A percentile compares a stretch with the other conserved stretches of the same genome.
phyloP scores from a whole-genome alignment of 2,888 invertebrate genomes.

The Azorinus chamasolen region DNA sequence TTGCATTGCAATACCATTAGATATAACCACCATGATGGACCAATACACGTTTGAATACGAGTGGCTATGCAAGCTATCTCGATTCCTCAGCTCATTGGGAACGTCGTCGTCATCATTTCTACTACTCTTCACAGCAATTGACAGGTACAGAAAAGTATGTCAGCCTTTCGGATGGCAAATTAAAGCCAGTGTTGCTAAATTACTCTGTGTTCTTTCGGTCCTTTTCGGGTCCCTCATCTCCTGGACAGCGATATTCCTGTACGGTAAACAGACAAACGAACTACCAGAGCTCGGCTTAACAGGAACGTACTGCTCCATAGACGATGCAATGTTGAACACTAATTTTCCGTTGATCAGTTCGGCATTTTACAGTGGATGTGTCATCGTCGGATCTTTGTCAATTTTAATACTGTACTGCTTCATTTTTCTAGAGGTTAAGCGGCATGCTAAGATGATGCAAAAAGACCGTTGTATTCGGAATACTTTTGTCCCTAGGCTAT shows the following conservation, averaged over 20 bases:
- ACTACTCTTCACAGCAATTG: conserved; percentile 65
- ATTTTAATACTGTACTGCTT: conserved; percentile 63
- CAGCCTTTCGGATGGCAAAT: conserved; percentile 72
- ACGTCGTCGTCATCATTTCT: conserved; percentile 58
- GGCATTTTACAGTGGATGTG: conserved; percentile 37
- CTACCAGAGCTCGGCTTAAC: conserved; percentile 35
- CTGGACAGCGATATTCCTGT: conserved; percentile 59
- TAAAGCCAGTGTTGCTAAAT: conserved; percentile 57
- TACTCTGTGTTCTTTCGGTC: conserved; percentile 48
- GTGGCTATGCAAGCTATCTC: conserved; percentile 61
- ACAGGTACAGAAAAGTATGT: conserved; percentile 75
- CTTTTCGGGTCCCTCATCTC: conserved; percentile 43
- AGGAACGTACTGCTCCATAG: conserved; percentile 71
- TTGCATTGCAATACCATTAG: conserved; percentile 64
- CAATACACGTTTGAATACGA: conserved; percentile 60
- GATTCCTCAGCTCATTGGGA: conserved; percentile 59
- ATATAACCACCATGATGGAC: conserved; percentile 53
- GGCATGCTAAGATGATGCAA: conserved; percentile 41
- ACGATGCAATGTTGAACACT: conserved; percentile 59
- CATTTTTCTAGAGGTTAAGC: conserved; percentile 60
- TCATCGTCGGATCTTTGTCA: conserved; percentile 47
- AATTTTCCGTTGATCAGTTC: conserved; percentile 61
- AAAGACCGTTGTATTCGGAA: conserved; percentile 4
- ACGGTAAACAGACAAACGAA: conserved; percentile 63
- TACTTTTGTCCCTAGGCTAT: conserved; percentile 44